phyloP scores from a whole-genome alignment of 2,888 invertebrate species.

The Pegoplata infirma region DNA sequence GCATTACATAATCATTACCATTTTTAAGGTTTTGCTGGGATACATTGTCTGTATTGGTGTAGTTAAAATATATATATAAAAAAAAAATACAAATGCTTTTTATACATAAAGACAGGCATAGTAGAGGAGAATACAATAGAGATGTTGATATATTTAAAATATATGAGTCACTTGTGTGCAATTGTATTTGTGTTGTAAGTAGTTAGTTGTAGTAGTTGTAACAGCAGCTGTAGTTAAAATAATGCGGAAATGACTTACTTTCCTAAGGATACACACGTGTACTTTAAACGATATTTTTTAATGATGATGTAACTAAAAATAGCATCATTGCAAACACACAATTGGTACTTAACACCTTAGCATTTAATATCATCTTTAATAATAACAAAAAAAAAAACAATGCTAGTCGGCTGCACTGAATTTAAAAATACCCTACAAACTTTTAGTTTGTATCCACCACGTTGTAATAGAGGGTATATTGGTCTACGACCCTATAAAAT shows the following conservation, averaged over 20 bases:
- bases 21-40: too few species aligned
- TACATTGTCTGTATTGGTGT: not conserved
- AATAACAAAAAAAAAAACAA: too few species aligned
- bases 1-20: too few species aligned
- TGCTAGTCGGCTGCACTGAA: too few species aligned
- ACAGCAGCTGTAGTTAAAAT: slow-evolving; percentile 31
- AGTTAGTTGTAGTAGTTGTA: slow-evolving; percentile 22
- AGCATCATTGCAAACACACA: not conserved
- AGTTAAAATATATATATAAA: not conserved
- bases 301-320: slow-evolving; percentile 23
- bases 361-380: too few species aligned
- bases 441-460: too few species aligned
- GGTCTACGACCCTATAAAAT: too few species aligned
- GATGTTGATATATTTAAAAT: not conserved
- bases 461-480: too few species aligned
- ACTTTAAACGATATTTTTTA: slow-evolving; percentile 34
- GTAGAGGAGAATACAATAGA: not conserved
- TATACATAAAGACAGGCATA: not conserved
- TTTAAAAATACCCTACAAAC: too few species aligned
- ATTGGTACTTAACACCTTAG: slow-evolving; percentile 13
- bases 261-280: slow-evolving; percentile 34
- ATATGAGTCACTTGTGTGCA: slow-evolving; percentile 33
- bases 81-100: too few species aligned
- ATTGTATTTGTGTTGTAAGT: too few species aligned
- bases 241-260: slow-evolving; percentile 56